Evolutionary conservation across 2,113 vertebrate genomes (phyloP), one percentile per base, ranked within the genome.

Genomic region (Mormoops blainvillei): DNA sequence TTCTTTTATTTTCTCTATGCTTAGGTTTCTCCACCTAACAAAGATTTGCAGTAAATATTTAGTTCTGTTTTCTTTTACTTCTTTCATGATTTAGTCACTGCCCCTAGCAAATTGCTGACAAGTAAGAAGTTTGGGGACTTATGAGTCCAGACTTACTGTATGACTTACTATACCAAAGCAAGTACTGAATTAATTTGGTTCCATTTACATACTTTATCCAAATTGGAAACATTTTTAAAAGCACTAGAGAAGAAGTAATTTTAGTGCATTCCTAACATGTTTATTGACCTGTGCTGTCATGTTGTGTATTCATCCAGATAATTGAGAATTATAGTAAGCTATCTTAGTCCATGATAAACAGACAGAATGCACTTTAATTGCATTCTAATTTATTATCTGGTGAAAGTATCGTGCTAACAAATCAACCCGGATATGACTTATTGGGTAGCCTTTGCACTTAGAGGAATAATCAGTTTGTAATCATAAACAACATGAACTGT

Each of bases 331-430:
- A 97, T 67, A 95, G 94, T 78, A 95, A 92, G 94, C 92, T 50
- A 45, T 98, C 95, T 93, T 92, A 83, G 95, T 91, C 95, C 38
- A 70, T 94, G 85, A 89, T 97, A 97, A 96, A 95, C 95, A 97
- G 94, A 92, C 50, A 95, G 77, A 97, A 97, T 98, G 94, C n/a
- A 95, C 96, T 98, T 97, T 98, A 97, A 98, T 98, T 97, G 97
- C 94, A 96, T 94, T 98, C 90, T 97, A 88, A 96, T 98, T 97
- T 97, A 97, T 97, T 97, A 97, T 96, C 96, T 92, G 38, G 86
- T 97, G 88, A 97, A 97, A 97, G 96, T 95, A 95, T 84, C 92
- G 92, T 95, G 84, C 92, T 97, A 93, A 89, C 96, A 97, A 94
- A 97, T 97, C 96, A 97, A 54, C 94, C 52, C 85, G 82, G 95